Evolutionary conservation across 2,888 invertebrate species (phyloP).

Genomic region (Dynastes grantii): DNA sequence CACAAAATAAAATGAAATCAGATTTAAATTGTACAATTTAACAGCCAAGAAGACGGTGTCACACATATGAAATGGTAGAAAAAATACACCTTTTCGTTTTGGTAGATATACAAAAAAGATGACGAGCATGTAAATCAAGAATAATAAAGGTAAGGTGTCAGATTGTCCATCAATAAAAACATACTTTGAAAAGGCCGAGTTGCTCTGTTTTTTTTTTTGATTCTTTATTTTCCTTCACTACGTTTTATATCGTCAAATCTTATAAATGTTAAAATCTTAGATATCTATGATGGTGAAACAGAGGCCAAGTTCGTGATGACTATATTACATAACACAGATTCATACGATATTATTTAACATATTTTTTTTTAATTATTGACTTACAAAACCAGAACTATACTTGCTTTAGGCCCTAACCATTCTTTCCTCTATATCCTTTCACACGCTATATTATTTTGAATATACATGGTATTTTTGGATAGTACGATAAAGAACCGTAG

Average conservation of each 20-base stretch:
- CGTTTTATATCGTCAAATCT: conserved; percentile 25
- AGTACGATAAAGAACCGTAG: conserved; percentile 20
- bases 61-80: conserved; percentile 18
- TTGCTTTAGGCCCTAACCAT: conserved; percentile 35
- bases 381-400: conserved; percentile 51
- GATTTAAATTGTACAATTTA: conserved; percentile 41
- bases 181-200: conserved; percentile 15
- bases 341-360: conserved; percentile 53
- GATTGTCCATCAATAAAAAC: conserved; percentile 42
- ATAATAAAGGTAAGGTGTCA: conserved; percentile 36
- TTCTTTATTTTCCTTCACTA: neutral
- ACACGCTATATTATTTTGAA: conserved; percentile 39
- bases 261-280: conserved; percentile 28
- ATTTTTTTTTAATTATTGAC: conserved; percentile 53
- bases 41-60: conserved; percentile 5
- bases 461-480: conserved; percentile 28
- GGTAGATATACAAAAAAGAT: conserved; percentile 4
- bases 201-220: neutral
- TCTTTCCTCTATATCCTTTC: conserved; percentile 27
- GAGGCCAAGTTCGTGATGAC: conserved; percentile 53
- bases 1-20: conserved; percentile 42
- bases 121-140: conserved; percentile 38
- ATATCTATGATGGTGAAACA: conserved; percentile 46
- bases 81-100: conserved; percentile 10
- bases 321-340: conserved; percentile 53